These are phyloP conservation scores for Pomatostomus ruficeps DNA, from an alignment of 2,113 vertebrate species.

Conservation along the genomic window DNA sequence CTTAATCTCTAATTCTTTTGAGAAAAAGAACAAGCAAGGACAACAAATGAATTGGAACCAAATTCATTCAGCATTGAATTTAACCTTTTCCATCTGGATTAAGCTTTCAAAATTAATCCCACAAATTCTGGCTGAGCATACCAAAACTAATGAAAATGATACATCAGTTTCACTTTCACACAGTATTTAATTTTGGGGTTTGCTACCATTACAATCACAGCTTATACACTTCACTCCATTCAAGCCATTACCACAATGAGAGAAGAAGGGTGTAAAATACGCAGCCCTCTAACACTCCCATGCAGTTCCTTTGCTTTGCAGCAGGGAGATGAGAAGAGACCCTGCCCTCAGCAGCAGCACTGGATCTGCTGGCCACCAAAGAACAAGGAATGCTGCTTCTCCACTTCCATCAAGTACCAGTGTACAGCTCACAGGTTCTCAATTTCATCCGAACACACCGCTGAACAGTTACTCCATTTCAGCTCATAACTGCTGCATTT, in stretches of 20 bases:
- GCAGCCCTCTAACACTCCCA: neutral
- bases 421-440: neutral
- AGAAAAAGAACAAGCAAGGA: constrained; percentile 14
- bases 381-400: neutral
- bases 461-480: neutral
- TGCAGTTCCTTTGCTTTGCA: neutral
- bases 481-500: neutral
- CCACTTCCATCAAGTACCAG: neutral
- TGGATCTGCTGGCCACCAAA: neutral
- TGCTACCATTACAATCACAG: neutral
- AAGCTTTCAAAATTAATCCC: constrained; percentile 56
- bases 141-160: constrained; percentile 45
- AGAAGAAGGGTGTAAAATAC: neutral
- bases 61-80: constrained; percentile 35
- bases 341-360: neutral
- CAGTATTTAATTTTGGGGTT: constrained; percentile 1
- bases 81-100: constrained; percentile 59
- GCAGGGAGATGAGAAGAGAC: neutral
- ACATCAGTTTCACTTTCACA: constrained; percentile 27
- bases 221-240: neutral
- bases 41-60: constrained; percentile 36
- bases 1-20: neutral
- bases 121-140: constrained; percentile 32
- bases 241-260: neutral
- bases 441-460: neutral